Conservation (phyloP, 2,113 vertebrate species). For the Columba livia region DNA sequence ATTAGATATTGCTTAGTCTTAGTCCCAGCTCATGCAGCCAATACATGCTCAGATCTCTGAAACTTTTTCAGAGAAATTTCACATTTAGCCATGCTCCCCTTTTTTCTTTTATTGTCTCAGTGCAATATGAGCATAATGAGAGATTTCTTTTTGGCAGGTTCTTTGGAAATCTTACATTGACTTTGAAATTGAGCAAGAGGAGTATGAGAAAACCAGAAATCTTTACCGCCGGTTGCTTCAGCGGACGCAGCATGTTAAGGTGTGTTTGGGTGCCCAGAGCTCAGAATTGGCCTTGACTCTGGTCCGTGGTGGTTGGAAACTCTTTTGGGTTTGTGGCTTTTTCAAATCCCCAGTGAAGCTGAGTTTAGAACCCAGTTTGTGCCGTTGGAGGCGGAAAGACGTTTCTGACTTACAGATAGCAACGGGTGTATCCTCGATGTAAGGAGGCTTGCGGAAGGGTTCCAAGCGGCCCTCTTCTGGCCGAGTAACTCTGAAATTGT, state of each 20-base stretch:
- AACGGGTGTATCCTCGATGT: accelerated
- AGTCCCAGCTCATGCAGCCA: accelerated
- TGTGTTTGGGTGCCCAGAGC: not conserved
- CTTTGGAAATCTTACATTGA: slow-evolving; percentile 99
- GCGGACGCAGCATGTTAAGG: slow-evolving; percentile 96
- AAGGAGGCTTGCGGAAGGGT: not conserved
- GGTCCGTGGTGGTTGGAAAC: not conserved
- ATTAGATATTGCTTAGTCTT: not conserved
- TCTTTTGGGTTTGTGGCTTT: not conserved
- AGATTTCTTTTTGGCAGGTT: slow-evolving; percentile 77
- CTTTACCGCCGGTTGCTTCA: slow-evolving; percentile 92
- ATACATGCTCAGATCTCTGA: not conserved
- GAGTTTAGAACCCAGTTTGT: accelerated
- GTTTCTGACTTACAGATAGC: accelerated
- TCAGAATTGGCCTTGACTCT: not conserved
- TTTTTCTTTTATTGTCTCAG: not conserved
- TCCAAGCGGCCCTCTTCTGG: not conserved
- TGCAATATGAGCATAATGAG: accelerated
- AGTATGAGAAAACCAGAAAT: slow-evolving; percentile 90
- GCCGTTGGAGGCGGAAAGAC: not conserved
- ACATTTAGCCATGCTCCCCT: accelerated
- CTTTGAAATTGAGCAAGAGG: slow-evolving; percentile 97
- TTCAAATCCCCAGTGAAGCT: not conserved
- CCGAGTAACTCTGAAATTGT: not conserved
- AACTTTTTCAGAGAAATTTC: not conserved